Base-by-base conservation (phyloP, 2,888 invertebrate genomes). In the Onchidella celtica region DNA sequence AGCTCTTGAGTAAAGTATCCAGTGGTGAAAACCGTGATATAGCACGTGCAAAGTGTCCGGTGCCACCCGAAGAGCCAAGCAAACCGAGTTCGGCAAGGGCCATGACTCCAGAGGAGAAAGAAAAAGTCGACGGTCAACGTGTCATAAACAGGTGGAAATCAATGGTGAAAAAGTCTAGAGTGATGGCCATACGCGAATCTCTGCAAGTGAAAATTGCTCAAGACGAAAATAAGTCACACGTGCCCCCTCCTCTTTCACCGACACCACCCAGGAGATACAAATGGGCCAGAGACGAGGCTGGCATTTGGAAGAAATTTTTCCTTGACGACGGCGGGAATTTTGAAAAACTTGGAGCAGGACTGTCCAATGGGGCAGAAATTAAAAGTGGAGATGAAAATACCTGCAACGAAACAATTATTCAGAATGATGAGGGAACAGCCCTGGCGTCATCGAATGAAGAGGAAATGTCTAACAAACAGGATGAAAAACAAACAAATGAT, bases 241-340 rank as follows among this genome's bases (percentile, higher is more conserved):
- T 73, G n/a, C 69, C 74, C 4, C 77, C 82, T 17, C 80, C 83
- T 0, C 65, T 83, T 3, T 84, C 86, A 29, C 85, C 85, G 17
- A 77, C 81, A 21, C 84, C 83, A 24, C 81, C 79, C 32, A 72
- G 84, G 21, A 86, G 83, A 55, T 86, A 85, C 73, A 83, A 82
- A 73, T 86, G 86, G 86, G 84, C 83, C 21, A 76, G 83, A 29
- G 80, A 74, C 2, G 86, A 86, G 6, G 81, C 85, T 3, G 86
- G 86, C 11, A 84, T 86, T 14, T 86, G 86, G 86, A 85, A 82
- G 66, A 86, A 86, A 40, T 55, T 83, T 14, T 86, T 83, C 27
- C 75, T 83, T 21, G 76, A 79, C 55, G 79, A 79, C 17, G 38
- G 57, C 17, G 38, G 36, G 2, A 55, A 66, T 38, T 36, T 65